Evolutionary conservation across 92 coral and sea anemone species (phyloP).

Genomic region (Porites rus): DNA sequence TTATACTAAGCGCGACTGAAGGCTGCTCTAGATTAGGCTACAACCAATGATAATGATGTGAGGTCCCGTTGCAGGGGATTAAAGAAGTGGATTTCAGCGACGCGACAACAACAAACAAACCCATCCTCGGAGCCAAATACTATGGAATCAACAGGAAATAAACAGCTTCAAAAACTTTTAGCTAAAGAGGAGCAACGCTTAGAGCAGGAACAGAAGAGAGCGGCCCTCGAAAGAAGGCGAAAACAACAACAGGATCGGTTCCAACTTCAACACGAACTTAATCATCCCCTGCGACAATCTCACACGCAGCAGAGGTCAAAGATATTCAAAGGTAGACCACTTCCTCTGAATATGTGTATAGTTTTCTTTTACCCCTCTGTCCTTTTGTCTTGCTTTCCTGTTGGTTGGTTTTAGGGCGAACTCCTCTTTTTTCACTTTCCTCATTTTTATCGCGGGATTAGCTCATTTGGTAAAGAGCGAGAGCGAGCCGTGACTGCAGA

Average conservation of each 20-base stretch:
- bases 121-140: slow-evolving; percentile 2
- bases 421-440: no score
- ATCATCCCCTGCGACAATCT: slow-evolving; percentile 89
- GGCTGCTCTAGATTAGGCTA: no score
- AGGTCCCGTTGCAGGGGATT: slow-evolving; percentile 32
- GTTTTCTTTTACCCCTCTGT: no score
- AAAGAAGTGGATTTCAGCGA: slow-evolving; percentile 69
- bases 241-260: slow-evolving; percentile 87
- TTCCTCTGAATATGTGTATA: no score
- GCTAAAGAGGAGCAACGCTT: slow-evolving; percentile 85
- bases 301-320: slow-evolving; percentile 59
- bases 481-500: no score
- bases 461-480: no score
- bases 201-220: slow-evolving; percentile 80
- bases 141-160: slow-evolving; percentile 48
- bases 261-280: slow-evolving; percentile 81
- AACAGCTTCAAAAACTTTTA: slow-evolving; percentile 82
- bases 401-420: no score
- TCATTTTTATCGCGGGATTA: no score
- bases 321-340: slow-evolving; percentile 64
- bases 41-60: neutral
- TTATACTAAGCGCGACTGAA: no score
- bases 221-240: slow-evolving; percentile 83
- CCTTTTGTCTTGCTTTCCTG: no score
- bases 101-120: slow-evolving; percentile 27